Conservation (phyloP, 2,797 vertebrate genomes). For the Neoniphon sammara region DNA sequence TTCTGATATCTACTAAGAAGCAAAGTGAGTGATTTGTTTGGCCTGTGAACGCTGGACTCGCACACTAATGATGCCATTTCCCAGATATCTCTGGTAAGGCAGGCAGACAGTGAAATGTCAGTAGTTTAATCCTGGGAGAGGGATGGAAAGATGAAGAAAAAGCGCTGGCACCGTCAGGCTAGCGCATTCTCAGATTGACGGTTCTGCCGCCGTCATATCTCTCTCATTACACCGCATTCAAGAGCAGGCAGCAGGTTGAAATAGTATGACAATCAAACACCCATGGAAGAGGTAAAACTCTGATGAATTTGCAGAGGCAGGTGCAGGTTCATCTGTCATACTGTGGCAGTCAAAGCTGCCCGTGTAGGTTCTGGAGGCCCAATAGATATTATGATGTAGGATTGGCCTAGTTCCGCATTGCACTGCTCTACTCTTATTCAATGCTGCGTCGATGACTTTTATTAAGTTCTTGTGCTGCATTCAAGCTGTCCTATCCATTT, state of each 20-base stretch:
- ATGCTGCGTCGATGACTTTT: background rate
- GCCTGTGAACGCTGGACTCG: background rate
- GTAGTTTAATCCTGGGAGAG: background rate
- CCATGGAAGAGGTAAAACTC: conserved; percentile 2
- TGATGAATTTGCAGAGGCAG: conserved; percentile 4
- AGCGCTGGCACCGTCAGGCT: background rate
- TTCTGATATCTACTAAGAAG: conserved; percentile 3
- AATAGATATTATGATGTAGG: background rate
- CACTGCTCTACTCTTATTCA: background rate
- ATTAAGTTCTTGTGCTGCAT: background rate
- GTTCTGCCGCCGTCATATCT: background rate
- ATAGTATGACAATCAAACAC: conserved; percentile 10
- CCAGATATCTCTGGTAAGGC: conserved; percentile 1
- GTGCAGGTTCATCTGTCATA: conserved; percentile 16
- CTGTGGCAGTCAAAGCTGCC: background rate
- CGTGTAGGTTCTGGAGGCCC: background rate
- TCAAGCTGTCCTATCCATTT: background rate
- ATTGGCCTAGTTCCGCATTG: background rate
- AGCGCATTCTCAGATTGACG: background rate
- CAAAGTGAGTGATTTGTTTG: conserved; percentile 13
- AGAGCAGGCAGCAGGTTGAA: background rate
- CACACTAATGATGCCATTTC: background rate
- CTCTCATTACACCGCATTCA: background rate
- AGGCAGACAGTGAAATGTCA: conserved; percentile 14
- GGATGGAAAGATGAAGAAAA: background rate